These are phyloP conservation scores for Pteropus alecto DNA, from an alignment of 2,113 vertebrate species.

Conservation along the genomic window DNA sequence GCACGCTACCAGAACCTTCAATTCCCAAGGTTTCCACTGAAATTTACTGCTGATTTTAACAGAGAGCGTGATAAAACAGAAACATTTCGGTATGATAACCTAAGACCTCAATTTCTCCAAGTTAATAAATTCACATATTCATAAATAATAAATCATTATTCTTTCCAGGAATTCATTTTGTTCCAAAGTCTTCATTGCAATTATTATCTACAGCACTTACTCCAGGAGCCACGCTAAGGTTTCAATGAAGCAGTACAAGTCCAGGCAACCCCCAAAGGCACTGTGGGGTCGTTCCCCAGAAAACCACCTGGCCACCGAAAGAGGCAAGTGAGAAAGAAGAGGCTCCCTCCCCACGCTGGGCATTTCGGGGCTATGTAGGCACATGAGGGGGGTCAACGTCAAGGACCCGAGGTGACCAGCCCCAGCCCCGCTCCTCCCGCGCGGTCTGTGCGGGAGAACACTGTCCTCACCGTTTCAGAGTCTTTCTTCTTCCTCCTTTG, in stretches of 20 bases:
- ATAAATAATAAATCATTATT: background rate
- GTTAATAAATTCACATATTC: background rate
- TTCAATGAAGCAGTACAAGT: too few species aligned
- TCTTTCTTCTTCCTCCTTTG: background rate
- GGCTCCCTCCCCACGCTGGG: background rate
- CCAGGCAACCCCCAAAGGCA: background rate
- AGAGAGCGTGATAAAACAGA: background rate
- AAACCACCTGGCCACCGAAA: background rate
- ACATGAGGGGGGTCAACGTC: rapidly evolving
- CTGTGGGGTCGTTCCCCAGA: background rate
- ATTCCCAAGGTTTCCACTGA: background rate
- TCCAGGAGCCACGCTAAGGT: background rate
- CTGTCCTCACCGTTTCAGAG: rapidly evolving
- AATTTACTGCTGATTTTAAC: background rate
- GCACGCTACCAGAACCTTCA: background rate
- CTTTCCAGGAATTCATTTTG: background rate
- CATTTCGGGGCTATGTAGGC: rapidly evolving
- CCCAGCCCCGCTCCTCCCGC: background rate
- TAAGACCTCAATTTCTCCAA: background rate
- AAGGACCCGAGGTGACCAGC: background rate
- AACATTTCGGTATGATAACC: background rate
- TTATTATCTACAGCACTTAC: rapidly evolving
- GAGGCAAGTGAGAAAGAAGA: background rate
- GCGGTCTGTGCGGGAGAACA: rapidly evolving
- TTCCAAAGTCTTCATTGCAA: background rate